These are phyloP conservation scores for Ammospiza maritima DNA, from an alignment of 2,797 vertebrate species.

Conservation along the genomic window DNA sequence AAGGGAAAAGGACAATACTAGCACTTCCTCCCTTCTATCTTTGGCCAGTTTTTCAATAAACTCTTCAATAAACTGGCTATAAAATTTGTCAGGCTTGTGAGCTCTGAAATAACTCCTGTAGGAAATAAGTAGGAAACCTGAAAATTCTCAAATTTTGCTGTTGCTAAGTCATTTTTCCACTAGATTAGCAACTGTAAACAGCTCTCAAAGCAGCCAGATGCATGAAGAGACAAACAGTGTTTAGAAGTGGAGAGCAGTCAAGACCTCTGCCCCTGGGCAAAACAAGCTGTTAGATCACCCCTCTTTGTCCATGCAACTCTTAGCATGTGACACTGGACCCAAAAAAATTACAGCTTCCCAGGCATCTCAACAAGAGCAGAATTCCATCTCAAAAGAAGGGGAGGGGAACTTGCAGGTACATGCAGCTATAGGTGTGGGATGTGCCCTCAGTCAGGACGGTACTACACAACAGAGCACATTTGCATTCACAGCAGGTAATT, in stretches of 20 bases:
- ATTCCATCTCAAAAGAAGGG: neutral
- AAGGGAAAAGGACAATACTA: neutral
- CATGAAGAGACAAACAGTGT: neutral
- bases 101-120: neutral
- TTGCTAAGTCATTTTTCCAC: neutral
- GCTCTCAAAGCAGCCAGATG: neutral
- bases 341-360: neutral
- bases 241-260: neutral
- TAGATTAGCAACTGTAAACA: neutral
- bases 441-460: rapidly evolving
- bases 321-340: neutral
- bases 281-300: neutral
- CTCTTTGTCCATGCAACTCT: neutral
- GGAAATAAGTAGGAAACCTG: neutral
- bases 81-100: neutral
- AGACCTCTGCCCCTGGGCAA: neutral
- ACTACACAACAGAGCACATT: neutral
- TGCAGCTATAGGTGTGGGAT: neutral
- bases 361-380: neutral
- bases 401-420: neutral
- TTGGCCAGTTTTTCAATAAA: neutral
- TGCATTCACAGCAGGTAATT: neutral
- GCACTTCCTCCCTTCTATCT: neutral
- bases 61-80: neutral
- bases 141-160: neutral